phyloP scores from a whole-genome alignment of 2,888 invertebrate genomes.

The Phalera bucephala region DNA sequence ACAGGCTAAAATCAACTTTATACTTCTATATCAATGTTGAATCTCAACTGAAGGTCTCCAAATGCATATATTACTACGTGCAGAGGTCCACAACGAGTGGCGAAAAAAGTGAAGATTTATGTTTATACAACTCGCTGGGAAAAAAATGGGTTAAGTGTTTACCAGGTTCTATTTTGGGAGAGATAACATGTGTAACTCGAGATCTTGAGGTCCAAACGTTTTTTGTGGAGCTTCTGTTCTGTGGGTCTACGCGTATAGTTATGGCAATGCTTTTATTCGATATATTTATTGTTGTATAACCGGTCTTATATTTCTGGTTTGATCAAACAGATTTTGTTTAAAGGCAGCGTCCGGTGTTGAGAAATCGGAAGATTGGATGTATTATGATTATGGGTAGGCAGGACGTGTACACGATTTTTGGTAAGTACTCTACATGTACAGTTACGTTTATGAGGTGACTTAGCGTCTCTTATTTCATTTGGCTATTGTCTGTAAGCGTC shows the following conservation, averaged over 20 bases:
- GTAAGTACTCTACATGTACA: no score
- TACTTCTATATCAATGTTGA: not conserved
- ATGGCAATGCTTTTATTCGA: not conserved
- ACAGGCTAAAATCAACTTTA: slow-evolving; percentile 9
- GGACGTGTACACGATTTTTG: no score
- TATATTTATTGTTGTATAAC: not conserved
- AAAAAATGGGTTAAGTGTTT: slow-evolving; percentile 71
- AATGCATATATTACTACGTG: slow-evolving; percentile 44
- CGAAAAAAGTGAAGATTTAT: slow-evolving; percentile 57
- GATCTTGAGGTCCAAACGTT: slow-evolving; percentile 22
- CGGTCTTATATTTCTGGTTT: no score
- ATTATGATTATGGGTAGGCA: no score
- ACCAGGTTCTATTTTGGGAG: slow-evolving; percentile 45
- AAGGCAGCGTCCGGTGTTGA: no score
- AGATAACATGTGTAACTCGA: slow-evolving; percentile 60
- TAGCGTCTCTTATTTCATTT: no score
- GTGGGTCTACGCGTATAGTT: no score
- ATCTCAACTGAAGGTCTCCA: slow-evolving; percentile 11
- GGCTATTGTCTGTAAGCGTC: no score
- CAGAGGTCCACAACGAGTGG: slow-evolving; percentile 32
- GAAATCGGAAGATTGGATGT: no score
- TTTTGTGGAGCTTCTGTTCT: slow-evolving; percentile 31
- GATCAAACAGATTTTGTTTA: no score
- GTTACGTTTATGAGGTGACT: no score
- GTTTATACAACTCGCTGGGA: slow-evolving; percentile 44